phyloP scores from a whole-genome alignment of 2,113 vertebrate genomes.

The Calidris pygmaea region DNA sequence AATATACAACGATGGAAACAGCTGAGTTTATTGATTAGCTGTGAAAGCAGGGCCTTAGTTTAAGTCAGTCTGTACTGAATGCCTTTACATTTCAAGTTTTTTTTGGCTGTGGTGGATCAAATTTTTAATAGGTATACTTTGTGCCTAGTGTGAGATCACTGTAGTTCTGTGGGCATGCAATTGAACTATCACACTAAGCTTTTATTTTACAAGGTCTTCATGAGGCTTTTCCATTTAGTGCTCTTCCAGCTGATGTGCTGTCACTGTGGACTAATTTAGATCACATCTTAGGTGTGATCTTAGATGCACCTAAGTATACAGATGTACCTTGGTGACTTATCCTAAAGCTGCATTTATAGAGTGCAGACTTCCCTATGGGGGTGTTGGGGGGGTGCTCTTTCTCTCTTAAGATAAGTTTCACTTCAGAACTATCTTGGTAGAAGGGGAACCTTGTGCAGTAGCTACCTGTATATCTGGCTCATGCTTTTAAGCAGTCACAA shows the following conservation, averaged over 20 bases:
- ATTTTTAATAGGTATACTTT: background rate
- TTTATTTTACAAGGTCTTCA: background rate
- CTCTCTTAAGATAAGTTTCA: background rate
- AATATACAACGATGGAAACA: background rate
- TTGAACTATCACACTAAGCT: background rate
- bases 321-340: background rate
- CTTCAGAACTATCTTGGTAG: background rate
- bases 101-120: background rate
- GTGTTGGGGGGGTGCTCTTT: background rate
- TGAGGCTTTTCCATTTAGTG: background rate
- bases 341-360: background rate
- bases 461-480: background rate
- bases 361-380: background rate
- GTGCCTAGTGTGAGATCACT: background rate
- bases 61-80: background rate
- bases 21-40: background rate
- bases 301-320: background rate
- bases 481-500: background rate
- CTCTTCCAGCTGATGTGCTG: background rate
- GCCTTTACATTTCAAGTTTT: background rate
- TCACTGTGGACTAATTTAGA: background rate
- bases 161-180: background rate
- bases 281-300: background rate
- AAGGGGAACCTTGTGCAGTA: background rate
- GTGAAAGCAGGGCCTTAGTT: background rate